These are phyloP conservation scores for Lacanobia wlatinum DNA, from an alignment of 2,888 invertebrate genomes.

Conservation along the genomic window DNA sequence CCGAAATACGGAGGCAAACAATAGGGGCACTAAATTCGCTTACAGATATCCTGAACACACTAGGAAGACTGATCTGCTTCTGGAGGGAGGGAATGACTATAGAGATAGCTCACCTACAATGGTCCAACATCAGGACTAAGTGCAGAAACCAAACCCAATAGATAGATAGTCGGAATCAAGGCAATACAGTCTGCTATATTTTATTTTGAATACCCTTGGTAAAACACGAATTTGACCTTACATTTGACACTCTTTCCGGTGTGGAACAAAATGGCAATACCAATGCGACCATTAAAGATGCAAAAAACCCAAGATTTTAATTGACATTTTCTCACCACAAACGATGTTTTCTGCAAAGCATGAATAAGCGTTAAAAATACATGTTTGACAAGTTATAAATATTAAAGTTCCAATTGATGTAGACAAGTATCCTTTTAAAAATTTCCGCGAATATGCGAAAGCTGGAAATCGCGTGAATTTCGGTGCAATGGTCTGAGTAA, in stretches of 20 bases:
- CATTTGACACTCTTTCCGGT: neutral
- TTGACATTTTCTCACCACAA: slow-evolving; percentile 1
- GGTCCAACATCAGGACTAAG: too few species aligned
- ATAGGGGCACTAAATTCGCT: too few species aligned
- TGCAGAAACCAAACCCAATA: too few species aligned
- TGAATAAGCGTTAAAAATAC: neutral
- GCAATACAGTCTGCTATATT: too few species aligned
- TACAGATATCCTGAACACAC: too few species aligned
- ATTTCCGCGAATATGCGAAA: neutral
- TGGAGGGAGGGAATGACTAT: too few species aligned
- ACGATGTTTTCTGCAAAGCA: neutral
- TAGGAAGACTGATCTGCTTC: too few species aligned
- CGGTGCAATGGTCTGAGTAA: neutral
- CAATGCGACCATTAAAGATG: slow-evolving; percentile 1
- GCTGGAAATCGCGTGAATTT: neutral
- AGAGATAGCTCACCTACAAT: too few species aligned
- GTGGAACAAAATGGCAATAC: neutral
- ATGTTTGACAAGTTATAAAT: neutral
- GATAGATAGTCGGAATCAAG: too few species aligned
- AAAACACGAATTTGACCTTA: too few species aligned
- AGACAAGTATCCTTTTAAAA: neutral
- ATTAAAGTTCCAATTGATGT: neutral
- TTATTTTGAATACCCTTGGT: neutral
- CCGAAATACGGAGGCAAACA: too few species aligned
- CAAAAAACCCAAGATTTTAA: neutral